A percentile compares a stretch with the other conserved stretches of the same genome.
phyloP scores from a whole-genome alignment of 2,797 vertebrate genomes.

The Cuniculus paca region DNA sequence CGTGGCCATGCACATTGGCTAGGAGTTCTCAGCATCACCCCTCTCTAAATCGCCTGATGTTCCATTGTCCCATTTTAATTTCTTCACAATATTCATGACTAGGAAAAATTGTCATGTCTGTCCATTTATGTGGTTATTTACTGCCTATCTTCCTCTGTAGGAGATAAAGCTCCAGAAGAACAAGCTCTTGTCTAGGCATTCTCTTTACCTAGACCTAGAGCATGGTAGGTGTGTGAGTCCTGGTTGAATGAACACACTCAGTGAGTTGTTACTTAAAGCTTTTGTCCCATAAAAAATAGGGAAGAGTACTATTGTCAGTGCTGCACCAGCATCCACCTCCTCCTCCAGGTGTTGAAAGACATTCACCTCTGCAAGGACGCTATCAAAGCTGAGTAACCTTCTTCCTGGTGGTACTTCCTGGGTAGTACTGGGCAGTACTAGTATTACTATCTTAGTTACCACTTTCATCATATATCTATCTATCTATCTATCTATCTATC shows the following conservation, averaged over 20 bases:
- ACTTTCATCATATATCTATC: background rate
- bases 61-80: background rate
- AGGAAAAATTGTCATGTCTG: background rate
- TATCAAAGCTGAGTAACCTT: background rate
- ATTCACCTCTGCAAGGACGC: background rate
- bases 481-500: too few relatives aligned
- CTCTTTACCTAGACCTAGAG: background rate
- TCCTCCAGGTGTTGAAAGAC: background rate
- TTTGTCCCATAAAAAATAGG: background rate
- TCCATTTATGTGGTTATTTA: background rate
- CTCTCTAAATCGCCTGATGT: background rate
- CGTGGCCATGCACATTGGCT: background rate
- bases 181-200: background rate
- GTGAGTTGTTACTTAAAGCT: background rate
- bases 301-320: background rate
- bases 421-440: background rate
- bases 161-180: background rate
- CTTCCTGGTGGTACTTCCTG: background rate
- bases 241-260: background rate
- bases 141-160: background rate
- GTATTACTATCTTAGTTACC: background rate
- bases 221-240: background rate
- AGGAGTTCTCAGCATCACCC: background rate
- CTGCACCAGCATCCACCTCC: background rate
- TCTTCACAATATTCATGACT: background rate